Evolutionary conservation across 2,888 invertebrate species (phyloP), one percentile per base, ranked within the genome.

Genomic region (Orchestes rusci): DNA sequence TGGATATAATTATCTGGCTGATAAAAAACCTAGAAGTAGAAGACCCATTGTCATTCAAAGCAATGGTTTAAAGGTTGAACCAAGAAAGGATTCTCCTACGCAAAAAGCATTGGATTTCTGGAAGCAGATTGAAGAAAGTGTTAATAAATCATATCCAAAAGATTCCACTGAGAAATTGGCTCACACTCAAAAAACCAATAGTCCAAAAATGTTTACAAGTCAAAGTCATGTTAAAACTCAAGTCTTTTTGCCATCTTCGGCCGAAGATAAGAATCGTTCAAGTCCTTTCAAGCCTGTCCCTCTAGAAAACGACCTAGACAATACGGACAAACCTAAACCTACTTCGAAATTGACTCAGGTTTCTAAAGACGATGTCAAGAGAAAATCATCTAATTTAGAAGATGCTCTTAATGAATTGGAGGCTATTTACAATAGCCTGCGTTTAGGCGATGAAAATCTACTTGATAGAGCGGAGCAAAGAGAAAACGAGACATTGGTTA

Each of bases 321-420:
- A 23, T 12, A 20, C 8, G 31, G 12, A 18, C n/a, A 16, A 3
- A 15, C 16, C 16, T 4, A 15, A 32, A 17, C 27, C 20, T 33
- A 17, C 18, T 19, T 20, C 28, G 27, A 32, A 28, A 5, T 37
- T 48, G 36, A 19, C 13, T 15, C 5, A 17, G 7, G 23, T 32
- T 8, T 18, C 33, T 17, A 52, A 55, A 35, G 58, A 59, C 48
- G 57, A 64, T 62, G 29, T 50, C 3, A 58, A 73, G 56, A 70
- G 78, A 55, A 84, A 83, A 65, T 84, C 85, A 2, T 79, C 81
- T 12, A 89, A 89, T 65, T 72, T 90, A 28, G 90, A 90, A 62
- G 90, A 92, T 61, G 92, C 92, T 39, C 74, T 93, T 16, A 83
- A 83, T 58, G 93, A 93, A 67, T 67, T 93, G 42, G 92, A 93